These are phyloP conservation scores for Datnioides undecimradiatus DNA, from an alignment of 2,113 vertebrate genomes.

Conservation along the genomic window DNA sequence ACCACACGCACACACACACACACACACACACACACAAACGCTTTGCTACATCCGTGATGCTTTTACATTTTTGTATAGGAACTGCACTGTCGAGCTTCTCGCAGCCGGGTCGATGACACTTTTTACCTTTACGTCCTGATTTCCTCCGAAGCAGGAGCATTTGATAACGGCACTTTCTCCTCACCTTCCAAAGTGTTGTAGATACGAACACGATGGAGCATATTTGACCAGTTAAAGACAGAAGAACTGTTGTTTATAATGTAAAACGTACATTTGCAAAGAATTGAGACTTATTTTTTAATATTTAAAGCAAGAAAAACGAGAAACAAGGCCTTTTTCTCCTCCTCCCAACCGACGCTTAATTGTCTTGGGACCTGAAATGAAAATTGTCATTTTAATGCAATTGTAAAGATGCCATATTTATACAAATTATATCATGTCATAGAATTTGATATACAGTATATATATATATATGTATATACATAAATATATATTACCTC, in stretches of 20 bases:
- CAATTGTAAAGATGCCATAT: conserved; percentile 90
- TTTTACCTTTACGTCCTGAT: conserved; percentile 57
- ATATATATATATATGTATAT: conserved; percentile 74
- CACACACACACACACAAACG: too few relatives aligned
- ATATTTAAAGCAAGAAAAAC: conserved; percentile 92
- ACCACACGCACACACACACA: too few relatives aligned
- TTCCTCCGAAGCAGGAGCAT: conserved; percentile 56
- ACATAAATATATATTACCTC: conserved; percentile 89
- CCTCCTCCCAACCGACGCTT: conserved; percentile 83
- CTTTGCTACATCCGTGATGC: conserved; percentile 62
- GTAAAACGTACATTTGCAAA: conserved; percentile 95
- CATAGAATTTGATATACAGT: conserved; percentile 80
- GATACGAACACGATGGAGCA: conserved; percentile 82
- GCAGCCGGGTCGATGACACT: conserved; percentile 40
- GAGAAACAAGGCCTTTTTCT: conserved; percentile 89
- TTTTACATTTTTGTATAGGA: conserved; percentile 74
- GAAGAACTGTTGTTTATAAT: conserved; percentile 92
- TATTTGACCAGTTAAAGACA: conserved; percentile 74
- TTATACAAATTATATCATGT: conserved; percentile 88
- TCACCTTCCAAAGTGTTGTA: conserved; percentile 86
- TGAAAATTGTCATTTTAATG: conserved; percentile 78
- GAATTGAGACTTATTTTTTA: conserved; percentile 97
- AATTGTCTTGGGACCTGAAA: conserved; percentile 78
- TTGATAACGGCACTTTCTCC: conserved; percentile 81
- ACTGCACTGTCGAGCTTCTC: conserved; percentile 56